Evolutionary conservation across 2,888 invertebrate species (phyloP).

Genomic region (Leptarthrus brevirostris): DNA sequence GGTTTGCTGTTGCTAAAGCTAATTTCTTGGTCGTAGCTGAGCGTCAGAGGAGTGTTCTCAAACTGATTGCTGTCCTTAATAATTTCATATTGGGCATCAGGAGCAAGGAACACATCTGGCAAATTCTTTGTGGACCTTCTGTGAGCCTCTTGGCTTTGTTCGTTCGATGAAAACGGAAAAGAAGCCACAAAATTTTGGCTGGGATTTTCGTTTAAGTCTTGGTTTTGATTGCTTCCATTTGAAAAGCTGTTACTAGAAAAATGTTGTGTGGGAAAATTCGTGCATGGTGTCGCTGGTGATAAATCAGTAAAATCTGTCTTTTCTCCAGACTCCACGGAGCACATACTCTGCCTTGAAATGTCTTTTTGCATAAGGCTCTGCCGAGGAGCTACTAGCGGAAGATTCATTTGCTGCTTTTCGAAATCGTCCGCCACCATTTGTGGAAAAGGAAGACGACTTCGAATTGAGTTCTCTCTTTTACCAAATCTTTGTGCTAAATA

Average conservation of each 20-base stretch:
- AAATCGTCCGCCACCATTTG: conserved; percentile 67
- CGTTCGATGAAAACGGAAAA: conserved; percentile 66
- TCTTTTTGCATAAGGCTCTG: conserved; percentile 63
- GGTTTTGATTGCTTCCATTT: conserved; percentile 52
- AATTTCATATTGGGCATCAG: conserved; percentile 74
- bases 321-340: conserved; percentile 66
- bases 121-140: conserved; percentile 66
- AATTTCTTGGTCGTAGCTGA: conserved; percentile 57
- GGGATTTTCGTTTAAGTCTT: conserved; percentile 52
- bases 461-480: conserved; percentile 71
- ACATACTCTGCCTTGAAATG: conserved; percentile 66
- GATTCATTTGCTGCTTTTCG: conserved; percentile 57
- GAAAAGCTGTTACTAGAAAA: conserved; percentile 49
- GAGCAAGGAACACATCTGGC: conserved; percentile 68
- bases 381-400: conserved; percentile 60
- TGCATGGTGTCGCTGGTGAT: conserved; percentile 65
- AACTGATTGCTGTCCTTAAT: conserved; percentile 62
- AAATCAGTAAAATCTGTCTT: conserved; percentile 67
- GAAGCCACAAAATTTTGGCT: conserved; percentile 64
- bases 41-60: conserved; percentile 56
- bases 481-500: conserved; percentile 71
- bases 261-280: conserved; percentile 56
- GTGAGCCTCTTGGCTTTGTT: conserved; percentile 66
- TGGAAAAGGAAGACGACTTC: conserved; percentile 72
- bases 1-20: conserved; percentile 52